A percentile compares a stretch with the other conserved stretches of the same genome.
phyloP scores from a whole-genome alignment of 1,140 invertebrate species.

The Diorhabda carinulata region DNA sequence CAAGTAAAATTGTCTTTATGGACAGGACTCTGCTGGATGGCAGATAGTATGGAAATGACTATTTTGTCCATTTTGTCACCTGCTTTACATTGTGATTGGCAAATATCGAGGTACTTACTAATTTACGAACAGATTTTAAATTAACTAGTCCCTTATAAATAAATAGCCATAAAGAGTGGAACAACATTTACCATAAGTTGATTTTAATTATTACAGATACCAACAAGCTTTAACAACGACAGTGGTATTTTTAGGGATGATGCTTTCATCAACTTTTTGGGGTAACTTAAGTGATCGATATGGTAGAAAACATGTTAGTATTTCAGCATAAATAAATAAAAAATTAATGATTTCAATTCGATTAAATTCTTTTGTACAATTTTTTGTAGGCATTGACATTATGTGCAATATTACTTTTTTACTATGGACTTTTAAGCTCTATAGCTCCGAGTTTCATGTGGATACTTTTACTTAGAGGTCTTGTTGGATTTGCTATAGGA shows the following conservation, averaged over 20 bases:
- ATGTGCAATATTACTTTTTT: conserved; percentile 83
- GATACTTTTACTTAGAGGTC: conserved; percentile 82
- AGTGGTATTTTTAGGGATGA: conserved; percentile 94
- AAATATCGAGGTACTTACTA: conserved; percentile 65
- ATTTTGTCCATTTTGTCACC: conserved; percentile 91
- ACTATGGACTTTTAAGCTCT: conserved; percentile 86
- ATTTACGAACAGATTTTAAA: too few species aligned
- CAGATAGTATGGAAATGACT: conserved; percentile 98
- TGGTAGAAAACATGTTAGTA: conserved; percentile 77
- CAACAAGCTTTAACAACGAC: conserved; percentile 63
- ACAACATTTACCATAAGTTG: background rate
- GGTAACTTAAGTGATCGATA: conserved; percentile 92
- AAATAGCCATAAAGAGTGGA: too few species aligned
- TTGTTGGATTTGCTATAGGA: conserved; percentile 94
- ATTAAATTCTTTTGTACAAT: background rate
- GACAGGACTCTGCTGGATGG: conserved; percentile 91
- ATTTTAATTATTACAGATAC: conserved; percentile 55
- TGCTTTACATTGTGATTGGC: conserved; percentile 91
- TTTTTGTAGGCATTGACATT: conserved; percentile 73
- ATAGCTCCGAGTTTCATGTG: conserved; percentile 89
- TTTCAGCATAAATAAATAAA: too few species aligned
- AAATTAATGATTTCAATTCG: background rate
- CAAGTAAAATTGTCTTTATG: conserved; percentile 86
- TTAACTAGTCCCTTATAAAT: too few species aligned
- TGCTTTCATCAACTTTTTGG: conserved; percentile 95